Percentiles rank a stretch among this genome's conserved stretches.
Conservation (phyloP, 2,113 vertebrate species). For the Melanotaenia duboulayi region DNA sequence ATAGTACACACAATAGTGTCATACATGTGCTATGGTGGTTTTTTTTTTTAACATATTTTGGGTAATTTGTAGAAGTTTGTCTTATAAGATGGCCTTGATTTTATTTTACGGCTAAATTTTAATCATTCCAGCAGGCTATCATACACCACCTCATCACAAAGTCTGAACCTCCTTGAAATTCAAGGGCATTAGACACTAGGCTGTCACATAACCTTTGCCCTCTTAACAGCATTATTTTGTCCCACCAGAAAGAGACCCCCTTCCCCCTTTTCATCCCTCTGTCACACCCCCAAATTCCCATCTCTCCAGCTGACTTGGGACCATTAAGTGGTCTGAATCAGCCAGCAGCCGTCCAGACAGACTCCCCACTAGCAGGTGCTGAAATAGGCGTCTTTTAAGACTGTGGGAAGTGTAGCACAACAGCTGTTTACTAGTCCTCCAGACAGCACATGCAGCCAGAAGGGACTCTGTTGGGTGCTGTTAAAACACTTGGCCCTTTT, state of each 20-base stretch:
- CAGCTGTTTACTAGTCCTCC: conserved; percentile 76
- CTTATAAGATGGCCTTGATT: neutral
- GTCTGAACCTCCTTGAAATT: conserved; percentile 17
- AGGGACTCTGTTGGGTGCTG: conserved; percentile 59
- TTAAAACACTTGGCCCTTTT: conserved; percentile 54
- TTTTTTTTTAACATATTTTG: neutral
- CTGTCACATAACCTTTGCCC: conserved; percentile 50
- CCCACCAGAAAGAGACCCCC: conserved; percentile 58
- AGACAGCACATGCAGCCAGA: conserved; percentile 62
- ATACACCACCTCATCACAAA: neutral
- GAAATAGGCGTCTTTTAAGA: conserved; percentile 66
- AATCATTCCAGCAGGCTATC: conserved; percentile 17
- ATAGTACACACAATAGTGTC: neutral
- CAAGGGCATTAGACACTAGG: conserved; percentile 35
- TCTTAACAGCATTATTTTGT: conserved; percentile 43
- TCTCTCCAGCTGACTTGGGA: conserved; percentile 74
- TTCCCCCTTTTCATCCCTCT: conserved; percentile 12
- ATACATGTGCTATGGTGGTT: neutral
- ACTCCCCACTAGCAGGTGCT: conserved; percentile 78
- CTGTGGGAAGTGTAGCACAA: conserved; percentile 74
- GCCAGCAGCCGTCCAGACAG: conserved; percentile 67
- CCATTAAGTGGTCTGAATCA: conserved; percentile 67
- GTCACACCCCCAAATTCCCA: conserved; percentile 36
- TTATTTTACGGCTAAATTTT: conserved; percentile 2
- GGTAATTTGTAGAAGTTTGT: neutral